phyloP scores from a whole-genome alignment of 2,888 invertebrate genomes.

The Leptinotarsa tumamoca region DNA sequence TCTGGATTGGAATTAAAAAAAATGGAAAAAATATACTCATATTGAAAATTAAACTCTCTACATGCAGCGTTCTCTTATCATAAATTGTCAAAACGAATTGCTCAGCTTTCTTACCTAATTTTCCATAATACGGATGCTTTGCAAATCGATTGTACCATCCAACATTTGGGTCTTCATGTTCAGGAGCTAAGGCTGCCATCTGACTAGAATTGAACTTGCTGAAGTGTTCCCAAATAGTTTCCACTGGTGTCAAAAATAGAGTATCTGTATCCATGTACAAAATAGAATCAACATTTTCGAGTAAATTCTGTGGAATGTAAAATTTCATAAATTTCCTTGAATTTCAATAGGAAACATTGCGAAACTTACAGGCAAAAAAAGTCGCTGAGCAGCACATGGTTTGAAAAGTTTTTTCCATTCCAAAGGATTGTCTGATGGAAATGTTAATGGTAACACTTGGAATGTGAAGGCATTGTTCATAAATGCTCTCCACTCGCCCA shows the following conservation, averaged over 20 bases:
- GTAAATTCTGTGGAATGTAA: conserved; percentile 74
- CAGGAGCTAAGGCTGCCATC: conserved; percentile 87
- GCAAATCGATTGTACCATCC: conserved; percentile 98
- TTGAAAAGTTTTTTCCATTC: conserved; percentile 93
- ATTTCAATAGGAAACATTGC: not conserved
- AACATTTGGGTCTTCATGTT: conserved; percentile 91
- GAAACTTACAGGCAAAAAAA: conserved; percentile 86
- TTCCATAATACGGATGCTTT: conserved; percentile 93
- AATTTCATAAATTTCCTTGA: too few relatives aligned
- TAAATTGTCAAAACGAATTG: conserved; percentile 1
- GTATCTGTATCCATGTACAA: conserved; percentile 95
- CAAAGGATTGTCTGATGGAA: conserved; percentile 78
- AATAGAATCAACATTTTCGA: conserved; percentile 84
- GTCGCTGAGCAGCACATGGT: conserved; percentile 92
- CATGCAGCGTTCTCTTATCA: too few relatives aligned
- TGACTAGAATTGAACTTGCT: conserved; percentile 84
- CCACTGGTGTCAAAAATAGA: conserved; percentile 85
- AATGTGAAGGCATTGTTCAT: conserved; percentile 77
- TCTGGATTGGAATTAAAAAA: too few relatives aligned
- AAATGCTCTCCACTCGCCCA: conserved; percentile 78
- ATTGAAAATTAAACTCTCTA: too few relatives aligned
- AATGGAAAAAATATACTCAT: too few relatives aligned
- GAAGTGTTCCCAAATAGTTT: conserved; percentile 88
- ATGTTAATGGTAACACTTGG: conserved; percentile 80
- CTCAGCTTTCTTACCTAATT: conserved; percentile 71